phyloP scores from a whole-genome alignment of 2,888 invertebrate genomes.

The Pseudococcus longispinus region DNA sequence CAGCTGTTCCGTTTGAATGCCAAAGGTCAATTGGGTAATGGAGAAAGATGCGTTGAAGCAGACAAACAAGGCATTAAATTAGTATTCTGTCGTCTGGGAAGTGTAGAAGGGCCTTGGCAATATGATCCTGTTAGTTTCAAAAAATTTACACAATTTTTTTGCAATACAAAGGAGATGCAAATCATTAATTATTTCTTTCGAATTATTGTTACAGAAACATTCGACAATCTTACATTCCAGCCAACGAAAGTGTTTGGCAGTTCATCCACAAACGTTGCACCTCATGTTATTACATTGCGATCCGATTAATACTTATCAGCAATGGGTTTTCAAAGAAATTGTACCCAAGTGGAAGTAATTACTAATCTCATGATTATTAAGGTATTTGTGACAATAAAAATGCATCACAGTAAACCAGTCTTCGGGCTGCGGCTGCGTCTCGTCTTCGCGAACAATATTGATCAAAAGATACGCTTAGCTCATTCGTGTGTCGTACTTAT shows the following conservation, averaged over 20 bases:
- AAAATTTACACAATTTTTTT: neutral
- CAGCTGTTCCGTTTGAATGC: slow-evolving; percentile 90
- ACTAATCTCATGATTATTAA: neutral
- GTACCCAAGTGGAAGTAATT: slow-evolving; percentile 69
- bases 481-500: neutral
- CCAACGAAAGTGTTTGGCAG: slow-evolving; percentile 76
- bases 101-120: slow-evolving; percentile 94
- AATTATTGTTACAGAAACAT: neutral
- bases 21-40: slow-evolving; percentile 92
- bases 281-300: slow-evolving; percentile 84
- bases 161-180: neutral
- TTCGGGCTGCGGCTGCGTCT: neutral
- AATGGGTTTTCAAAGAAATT: slow-evolving; percentile 83
- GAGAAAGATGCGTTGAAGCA: slow-evolving; percentile 94
- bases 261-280: slow-evolving; percentile 81
- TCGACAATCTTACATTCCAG: slow-evolving; percentile 19
- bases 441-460: neutral
- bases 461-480: slow-evolving; percentile 21
- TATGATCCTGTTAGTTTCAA: slow-evolving; percentile 73
- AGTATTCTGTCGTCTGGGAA: slow-evolving; percentile 88
- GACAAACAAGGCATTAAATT: slow-evolving; percentile 85
- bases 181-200: neutral
- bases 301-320: slow-evolving; percentile 82
- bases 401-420: neutral
- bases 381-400: neutral